Evolutionary conservation across 2,113 vertebrate species (phyloP), one percentile per base, ranked within the genome.

Genomic region (Rhinogobius similis): DNA sequence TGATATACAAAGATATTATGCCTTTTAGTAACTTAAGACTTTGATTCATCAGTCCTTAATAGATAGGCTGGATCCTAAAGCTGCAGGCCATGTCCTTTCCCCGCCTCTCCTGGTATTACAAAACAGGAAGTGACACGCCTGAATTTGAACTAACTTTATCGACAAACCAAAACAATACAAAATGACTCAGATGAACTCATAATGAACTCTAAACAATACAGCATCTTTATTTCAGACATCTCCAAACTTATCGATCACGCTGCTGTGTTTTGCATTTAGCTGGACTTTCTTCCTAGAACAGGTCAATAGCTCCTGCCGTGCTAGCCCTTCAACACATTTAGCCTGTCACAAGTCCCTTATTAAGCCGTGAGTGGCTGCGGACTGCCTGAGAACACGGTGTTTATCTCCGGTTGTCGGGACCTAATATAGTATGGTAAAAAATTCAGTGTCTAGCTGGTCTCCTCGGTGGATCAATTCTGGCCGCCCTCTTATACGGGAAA

Each of bases 171-270:
- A n/a, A n/a, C n/a, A n/a, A n/a, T n/a, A n/a, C n/a, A n/a, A n/a
- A n/a, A n/a, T n/a, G n/a, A n/a, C n/a, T n/a, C n/a, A n/a, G n/a
- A n/a, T n/a, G n/a, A n/a, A n/a, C n/a, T n/a, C n/a, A n/a, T n/a
- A n/a, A n/a, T n/a, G n/a, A n/a, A n/a, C n/a, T n/a, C n/a, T n/a
- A n/a, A n/a, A n/a, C n/a, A n/a, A n/a, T n/a, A n/a, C n/a, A n/a
- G n/a, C n/a, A n/a, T n/a, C n/a, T n/a, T 72, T 67, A 61, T 79
- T 68, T 75, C 55, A 64, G 46, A 70, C 46, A 43, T 68, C 44
- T 64, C 26, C 41, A 36, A 44, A 63, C 46, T 53, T 14, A n/a
- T 46, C 65, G 70, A 56, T 74, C 64, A 29, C 27, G 32, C 43
- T 1, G 8, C 21, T 3, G 10, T 14, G 27, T 11, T 20, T 70